A percentile compares a stretch with the other conserved stretches of the same genome.
These are phyloP conservation scores for Glaucomys volans DNA, from an alignment of 2,113 vertebrate species.

Conservation along the genomic window DNA sequence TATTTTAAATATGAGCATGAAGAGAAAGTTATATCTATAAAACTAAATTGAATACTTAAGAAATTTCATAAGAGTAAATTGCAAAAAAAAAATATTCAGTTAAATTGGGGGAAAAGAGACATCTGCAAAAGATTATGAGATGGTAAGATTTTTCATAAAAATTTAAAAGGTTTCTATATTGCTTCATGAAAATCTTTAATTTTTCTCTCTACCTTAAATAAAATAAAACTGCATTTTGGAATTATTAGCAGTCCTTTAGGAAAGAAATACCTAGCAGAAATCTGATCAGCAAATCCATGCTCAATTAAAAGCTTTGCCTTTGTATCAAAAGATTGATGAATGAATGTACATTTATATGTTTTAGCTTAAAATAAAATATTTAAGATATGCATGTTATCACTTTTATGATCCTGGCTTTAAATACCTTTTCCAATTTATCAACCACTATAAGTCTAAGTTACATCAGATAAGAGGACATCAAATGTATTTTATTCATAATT, in stretches of 20 bases:
- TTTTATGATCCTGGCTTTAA: conserved; percentile 34
- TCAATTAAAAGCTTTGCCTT: neutral
- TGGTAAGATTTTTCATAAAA: neutral
- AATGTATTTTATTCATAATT: neutral
- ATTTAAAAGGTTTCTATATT: neutral
- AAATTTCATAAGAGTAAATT: neutral
- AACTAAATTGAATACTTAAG: neutral
- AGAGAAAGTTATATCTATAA: conserved; percentile 4
- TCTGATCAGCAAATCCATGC: neutral
- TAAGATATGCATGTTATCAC: neutral
- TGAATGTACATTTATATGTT: neutral
- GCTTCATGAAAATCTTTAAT: conserved; percentile 11
- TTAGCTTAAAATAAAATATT: conserved; percentile 41
- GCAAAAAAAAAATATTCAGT: neutral
- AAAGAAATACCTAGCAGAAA: conserved; percentile 37
- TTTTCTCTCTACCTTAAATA: conserved; percentile 19
- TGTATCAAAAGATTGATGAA: neutral
- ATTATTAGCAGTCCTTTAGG: neutral
- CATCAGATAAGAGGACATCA: neutral
- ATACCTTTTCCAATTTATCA: neutral
- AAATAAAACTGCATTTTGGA: neutral
- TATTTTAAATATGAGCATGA: neutral
- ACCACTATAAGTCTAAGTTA: neutral
- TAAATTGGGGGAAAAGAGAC: neutral
- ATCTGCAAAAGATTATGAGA: neutral